phyloP scores from a whole-genome alignment of 2,888 invertebrate species.

The Netelia fuscicornis region DNA sequence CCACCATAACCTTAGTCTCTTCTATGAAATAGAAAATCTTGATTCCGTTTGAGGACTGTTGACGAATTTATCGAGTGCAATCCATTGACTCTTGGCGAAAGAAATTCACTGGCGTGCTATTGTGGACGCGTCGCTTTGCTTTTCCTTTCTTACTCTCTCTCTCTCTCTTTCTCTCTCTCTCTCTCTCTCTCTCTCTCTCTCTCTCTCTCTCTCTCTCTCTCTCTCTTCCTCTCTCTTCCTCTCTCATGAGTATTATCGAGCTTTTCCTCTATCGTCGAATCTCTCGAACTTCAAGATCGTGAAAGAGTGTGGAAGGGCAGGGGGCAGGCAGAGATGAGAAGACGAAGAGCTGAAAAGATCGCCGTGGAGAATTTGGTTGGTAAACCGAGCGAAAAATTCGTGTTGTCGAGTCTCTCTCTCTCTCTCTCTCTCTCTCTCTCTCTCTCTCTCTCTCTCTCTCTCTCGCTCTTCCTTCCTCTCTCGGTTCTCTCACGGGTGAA shows the following conservation, averaged over 20 bases:
- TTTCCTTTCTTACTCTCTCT: not conserved
- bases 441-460: not conserved
- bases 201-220: not conserved
- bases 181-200: too few species aligned
- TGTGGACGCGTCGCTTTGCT: constrained; percentile 1
- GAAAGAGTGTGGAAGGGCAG: not conserved
- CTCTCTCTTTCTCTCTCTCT: too few species aligned
- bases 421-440: not conserved
- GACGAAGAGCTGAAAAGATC: constrained; percentile 28
- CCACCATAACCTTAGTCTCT: constrained; percentile 1
- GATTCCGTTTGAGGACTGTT: constrained; percentile 61
- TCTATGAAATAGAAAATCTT: constrained; percentile 45
- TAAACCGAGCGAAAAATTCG: constrained; percentile 62
- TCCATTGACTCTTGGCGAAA: constrained; percentile 52
- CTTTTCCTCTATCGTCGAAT: constrained; percentile 16
- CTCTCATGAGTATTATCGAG: not conserved
- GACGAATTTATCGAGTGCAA: constrained; percentile 66
- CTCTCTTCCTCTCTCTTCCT: not conserved
- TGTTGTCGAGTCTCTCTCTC: constrained; percentile 38
- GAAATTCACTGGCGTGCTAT: constrained; percentile 46
- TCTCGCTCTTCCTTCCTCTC: not conserved
- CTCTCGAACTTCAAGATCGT: not conserved
- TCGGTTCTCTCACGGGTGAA: constrained; percentile 10
- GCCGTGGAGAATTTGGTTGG: constrained; percentile 54
- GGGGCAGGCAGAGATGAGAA: constrained; percentile 12